A percentile compares a stretch with the other conserved stretches of the same genome.
Evolutionary conservation across 2,888 invertebrate genomes (phyloP).

Genomic region (Drosophila neotestacea): DNA sequence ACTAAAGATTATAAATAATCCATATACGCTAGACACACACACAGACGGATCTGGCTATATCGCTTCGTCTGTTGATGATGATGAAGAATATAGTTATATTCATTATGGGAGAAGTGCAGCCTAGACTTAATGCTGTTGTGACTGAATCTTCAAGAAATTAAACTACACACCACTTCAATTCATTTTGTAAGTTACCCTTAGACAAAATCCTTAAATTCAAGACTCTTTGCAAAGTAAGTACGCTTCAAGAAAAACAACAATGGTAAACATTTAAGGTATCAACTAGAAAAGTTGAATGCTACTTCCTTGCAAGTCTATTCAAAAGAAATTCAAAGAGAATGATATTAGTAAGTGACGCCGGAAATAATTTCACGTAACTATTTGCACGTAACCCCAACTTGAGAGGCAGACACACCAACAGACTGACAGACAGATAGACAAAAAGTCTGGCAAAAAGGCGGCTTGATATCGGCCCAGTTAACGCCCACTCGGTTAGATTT

Average conservation of each 20-base stretch:
- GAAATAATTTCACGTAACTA: conserved; percentile 77
- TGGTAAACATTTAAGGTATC: conserved; percentile 36
- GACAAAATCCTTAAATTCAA: conserved; percentile 9
- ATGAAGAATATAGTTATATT: too few species aligned
- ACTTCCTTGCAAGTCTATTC: conserved; percentile 62
- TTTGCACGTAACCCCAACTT: conserved; percentile 68
- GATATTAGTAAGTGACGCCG: conserved; percentile 71
- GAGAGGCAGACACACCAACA: conserved; percentile 20
- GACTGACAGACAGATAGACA: conserved; percentile 24
- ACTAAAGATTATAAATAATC: too few species aligned
- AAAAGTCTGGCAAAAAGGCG: conserved; percentile 31
- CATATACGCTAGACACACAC: too few species aligned
- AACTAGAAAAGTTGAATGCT: conserved; percentile 51
- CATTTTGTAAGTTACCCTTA: background rate
- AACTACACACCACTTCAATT: background rate
- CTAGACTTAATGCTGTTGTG: background rate
- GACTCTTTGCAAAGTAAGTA: background rate
- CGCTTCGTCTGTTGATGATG: too few species aligned
- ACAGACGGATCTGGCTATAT: too few species aligned
- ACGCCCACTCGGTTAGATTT: conserved; percentile 62
- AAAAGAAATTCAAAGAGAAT: conserved; percentile 55
- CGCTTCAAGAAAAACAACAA: conserved; percentile 1
- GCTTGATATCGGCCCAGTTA: conserved; percentile 33
- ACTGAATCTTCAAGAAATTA: background rate
- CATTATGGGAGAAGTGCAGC: too few species aligned